phyloP scores from a whole-genome alignment of 2,113 vertebrate species.

The Laterallus jamaicensis region DNA sequence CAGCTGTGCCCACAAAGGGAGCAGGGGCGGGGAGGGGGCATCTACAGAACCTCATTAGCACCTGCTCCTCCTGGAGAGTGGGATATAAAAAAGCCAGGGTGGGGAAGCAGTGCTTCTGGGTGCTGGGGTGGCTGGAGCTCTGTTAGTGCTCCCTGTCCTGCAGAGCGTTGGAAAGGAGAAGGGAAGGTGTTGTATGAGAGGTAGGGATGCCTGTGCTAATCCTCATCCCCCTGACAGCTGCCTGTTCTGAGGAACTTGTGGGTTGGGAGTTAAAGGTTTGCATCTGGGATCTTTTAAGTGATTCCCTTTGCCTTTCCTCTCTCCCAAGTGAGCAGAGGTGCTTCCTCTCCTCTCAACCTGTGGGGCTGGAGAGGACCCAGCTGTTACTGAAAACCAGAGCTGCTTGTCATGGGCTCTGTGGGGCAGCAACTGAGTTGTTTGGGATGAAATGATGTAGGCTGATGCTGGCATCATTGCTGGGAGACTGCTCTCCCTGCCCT shows the following conservation, averaged over 20 bases:
- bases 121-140: not conserved
- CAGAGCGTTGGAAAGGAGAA: not conserved
- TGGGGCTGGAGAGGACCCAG: not conserved
- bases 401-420: not conserved
- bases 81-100: not conserved
- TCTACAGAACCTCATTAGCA: not conserved
- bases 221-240: not conserved
- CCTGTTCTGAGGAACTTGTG: not conserved
- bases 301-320: not conserved
- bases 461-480: not conserved
- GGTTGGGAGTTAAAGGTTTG: not conserved
- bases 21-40: no score
- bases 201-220: not conserved
- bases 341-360: not conserved
- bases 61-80: not conserved
- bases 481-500: not conserved
- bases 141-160: not conserved
- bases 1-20: not conserved
- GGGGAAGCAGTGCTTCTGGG: not conserved
- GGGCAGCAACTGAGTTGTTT: rapidly evolving
- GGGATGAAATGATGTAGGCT: not conserved
- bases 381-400: not conserved
- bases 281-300: not conserved
- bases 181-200: not conserved
- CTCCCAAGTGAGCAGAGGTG: rapidly evolving